Percentiles rank a stretch among this genome's conserved stretches.
Evolutionary conservation across 2,888 invertebrate genomes (phyloP).

Genomic region (Idaea biselata): DNA sequence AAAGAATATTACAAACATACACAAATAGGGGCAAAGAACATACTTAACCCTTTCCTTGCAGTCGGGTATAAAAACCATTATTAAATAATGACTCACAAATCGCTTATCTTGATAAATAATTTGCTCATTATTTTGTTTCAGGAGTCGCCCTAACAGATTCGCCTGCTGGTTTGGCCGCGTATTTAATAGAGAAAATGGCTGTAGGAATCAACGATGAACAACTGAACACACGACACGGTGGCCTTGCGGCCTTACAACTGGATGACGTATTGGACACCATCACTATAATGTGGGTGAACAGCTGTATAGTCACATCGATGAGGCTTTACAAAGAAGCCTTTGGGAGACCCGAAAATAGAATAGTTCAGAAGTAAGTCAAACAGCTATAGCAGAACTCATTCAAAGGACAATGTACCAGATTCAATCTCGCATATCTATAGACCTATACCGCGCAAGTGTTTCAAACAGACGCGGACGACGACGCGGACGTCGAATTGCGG

Average conservation of each 20-base stretch:
- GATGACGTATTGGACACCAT: constrained; percentile 90
- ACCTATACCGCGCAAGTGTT: too few species aligned
- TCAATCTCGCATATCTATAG: too few species aligned
- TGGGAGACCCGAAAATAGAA: constrained; percentile 38
- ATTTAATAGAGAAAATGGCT: constrained; percentile 93
- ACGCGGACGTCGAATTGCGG: too few species aligned
- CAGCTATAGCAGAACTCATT: not conserved
- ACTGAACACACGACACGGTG: constrained; percentile 82
- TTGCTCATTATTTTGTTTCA: constrained; percentile 41
- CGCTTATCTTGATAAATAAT: not conserved
- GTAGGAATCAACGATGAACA: constrained; percentile 83
- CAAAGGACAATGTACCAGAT: not conserved
- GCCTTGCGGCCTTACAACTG: constrained; percentile 81
- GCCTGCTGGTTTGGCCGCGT: constrained; percentile 92
- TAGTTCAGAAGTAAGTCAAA: constrained; percentile 50
- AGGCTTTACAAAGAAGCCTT: constrained; percentile 87
- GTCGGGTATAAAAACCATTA: not conserved
- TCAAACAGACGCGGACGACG: too few species aligned
- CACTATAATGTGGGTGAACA: constrained; percentile 90
- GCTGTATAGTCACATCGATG: constrained; percentile 87
- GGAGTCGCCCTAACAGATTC: constrained; percentile 87
- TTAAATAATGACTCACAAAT: not conserved
- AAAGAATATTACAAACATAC: too few species aligned
- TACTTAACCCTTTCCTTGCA: too few species aligned
- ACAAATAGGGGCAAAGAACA: too few species aligned